Evolutionary conservation across 2,888 invertebrate species (phyloP).

Genomic region (Sceliomorpha sp.): DNA sequence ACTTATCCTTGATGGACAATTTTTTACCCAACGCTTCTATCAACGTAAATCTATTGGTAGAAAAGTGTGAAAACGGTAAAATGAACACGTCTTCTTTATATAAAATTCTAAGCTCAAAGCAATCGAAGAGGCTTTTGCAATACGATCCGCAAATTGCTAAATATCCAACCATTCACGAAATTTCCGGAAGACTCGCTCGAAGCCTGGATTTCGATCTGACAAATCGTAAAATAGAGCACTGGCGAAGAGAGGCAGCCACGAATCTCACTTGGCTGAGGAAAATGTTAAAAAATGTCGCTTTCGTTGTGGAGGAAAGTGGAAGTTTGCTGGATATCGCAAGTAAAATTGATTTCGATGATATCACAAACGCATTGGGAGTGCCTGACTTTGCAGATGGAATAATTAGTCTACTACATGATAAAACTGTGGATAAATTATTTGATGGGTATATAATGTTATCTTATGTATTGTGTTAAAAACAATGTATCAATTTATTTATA

Average conservation of each 20-base stretch:
- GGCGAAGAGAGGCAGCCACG: conserved; percentile 81
- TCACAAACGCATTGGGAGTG: conserved; percentile 70
- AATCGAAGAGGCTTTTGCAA: conserved; percentile 63
- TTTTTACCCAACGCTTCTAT: conserved; percentile 69
- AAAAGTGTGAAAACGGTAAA: conserved; percentile 45
- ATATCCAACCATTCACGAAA: conserved; percentile 62
- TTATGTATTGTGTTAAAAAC: not conserved
- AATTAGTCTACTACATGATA: conserved; percentile 81
- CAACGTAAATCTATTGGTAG: conserved; percentile 70
- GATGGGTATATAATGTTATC: conserved; percentile 78
- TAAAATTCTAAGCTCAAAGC: conserved; percentile 64
- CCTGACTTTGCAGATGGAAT: conserved; percentile 80
- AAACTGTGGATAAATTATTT: conserved; percentile 80
- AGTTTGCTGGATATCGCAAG: conserved; percentile 81
- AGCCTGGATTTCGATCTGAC: conserved; percentile 67
- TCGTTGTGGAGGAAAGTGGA: conserved; percentile 78
- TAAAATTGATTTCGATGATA: conserved; percentile 78
- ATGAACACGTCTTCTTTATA: conserved; percentile 59
- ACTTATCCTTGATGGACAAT: conserved; percentile 51
- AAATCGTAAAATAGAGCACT: conserved; percentile 62
- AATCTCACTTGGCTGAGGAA: conserved; percentile 81
- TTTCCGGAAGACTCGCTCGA: conserved; percentile 61
- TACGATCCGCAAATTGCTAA: conserved; percentile 65
- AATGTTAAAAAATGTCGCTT: conserved; percentile 79
- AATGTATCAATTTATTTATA: too few species aligned